phyloP scores from a whole-genome alignment of 2,888 invertebrate genomes.

The Pelosia muscerda region DNA sequence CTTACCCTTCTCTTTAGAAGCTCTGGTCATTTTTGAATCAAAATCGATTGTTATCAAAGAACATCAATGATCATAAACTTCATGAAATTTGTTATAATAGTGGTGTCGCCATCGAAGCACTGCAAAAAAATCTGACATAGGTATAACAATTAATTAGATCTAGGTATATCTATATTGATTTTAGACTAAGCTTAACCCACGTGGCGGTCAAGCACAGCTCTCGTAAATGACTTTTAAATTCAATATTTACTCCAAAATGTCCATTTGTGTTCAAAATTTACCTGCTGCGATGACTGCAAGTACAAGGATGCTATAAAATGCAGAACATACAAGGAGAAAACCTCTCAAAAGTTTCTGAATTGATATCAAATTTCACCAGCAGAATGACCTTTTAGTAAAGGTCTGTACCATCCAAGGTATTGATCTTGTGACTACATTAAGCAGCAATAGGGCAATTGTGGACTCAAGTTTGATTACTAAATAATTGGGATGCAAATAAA shows the following conservation, averaged over 20 bases:
- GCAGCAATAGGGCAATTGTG: background rate
- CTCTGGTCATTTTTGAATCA: background rate
- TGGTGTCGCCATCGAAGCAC: too few relatives aligned
- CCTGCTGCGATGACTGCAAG: background rate
- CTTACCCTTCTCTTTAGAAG: background rate
- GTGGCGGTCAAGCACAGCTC: background rate
- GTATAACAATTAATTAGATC: too few relatives aligned
- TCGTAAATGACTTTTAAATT: background rate
- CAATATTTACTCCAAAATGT: background rate
- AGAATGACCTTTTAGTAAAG: background rate
- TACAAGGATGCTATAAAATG: background rate
- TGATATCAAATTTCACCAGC: background rate
- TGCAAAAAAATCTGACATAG: too few relatives aligned
- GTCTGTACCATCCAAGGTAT: background rate
- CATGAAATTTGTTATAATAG: too few relatives aligned
- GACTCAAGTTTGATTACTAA: slow-evolving; percentile 18
- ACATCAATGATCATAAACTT: background rate
- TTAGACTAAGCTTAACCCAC: background rate
- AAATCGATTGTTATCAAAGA: background rate
- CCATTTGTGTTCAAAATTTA: background rate
- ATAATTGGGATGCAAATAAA: slow-evolving; percentile 22
- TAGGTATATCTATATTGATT: background rate
- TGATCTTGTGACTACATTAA: background rate
- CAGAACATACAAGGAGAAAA: background rate
- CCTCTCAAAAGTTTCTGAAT: background rate